Evolutionary conservation across 2,113 vertebrate genomes (phyloP).

Genomic region (Myodes glareolus): DNA sequence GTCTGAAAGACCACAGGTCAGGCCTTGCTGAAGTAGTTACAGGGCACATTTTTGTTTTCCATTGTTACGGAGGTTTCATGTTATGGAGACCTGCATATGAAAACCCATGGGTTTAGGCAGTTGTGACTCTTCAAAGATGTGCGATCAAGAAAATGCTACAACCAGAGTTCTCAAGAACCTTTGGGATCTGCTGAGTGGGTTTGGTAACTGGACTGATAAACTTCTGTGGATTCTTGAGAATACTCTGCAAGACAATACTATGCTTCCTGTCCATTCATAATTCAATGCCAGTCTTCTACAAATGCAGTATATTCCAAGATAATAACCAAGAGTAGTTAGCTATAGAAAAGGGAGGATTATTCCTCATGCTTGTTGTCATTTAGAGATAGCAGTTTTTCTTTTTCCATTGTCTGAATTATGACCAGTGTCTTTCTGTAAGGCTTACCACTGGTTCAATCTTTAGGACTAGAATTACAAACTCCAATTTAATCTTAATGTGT

Average conservation of each 20-base stretch:
- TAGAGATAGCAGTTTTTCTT: not conserved
- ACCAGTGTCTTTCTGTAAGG: not conserved
- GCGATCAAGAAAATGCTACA: slow-evolving; percentile 5
- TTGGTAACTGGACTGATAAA: not conserved
- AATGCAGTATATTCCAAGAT: not conserved
- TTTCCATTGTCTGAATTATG: not conserved
- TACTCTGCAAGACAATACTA: slow-evolving; percentile 4
- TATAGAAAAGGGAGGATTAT: slow-evolving; percentile 25
- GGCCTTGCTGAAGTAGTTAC: slow-evolving; percentile 3
- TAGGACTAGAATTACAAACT: slow-evolving; percentile 11
- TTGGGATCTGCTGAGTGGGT: not conserved
- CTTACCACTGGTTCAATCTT: slow-evolving; percentile 3
- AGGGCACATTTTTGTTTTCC: not conserved
- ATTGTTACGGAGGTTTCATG: not conserved
- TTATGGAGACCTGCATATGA: slow-evolving; percentile 20
- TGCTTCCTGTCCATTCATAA: not conserved
- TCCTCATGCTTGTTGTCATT: not conserved
- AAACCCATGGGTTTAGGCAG: not conserved
- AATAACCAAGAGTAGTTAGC: slow-evolving; percentile 33
- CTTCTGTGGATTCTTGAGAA: slow-evolving; percentile 39
- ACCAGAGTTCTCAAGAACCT: not conserved
- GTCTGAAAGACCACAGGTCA: not conserved
- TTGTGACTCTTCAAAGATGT: not conserved
- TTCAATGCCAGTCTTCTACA: slow-evolving; percentile 2
- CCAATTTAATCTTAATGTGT: not conserved